Conservation (phyloP, 2,797 vertebrate species). For the Typhlichthys eigenmanni region DNA sequence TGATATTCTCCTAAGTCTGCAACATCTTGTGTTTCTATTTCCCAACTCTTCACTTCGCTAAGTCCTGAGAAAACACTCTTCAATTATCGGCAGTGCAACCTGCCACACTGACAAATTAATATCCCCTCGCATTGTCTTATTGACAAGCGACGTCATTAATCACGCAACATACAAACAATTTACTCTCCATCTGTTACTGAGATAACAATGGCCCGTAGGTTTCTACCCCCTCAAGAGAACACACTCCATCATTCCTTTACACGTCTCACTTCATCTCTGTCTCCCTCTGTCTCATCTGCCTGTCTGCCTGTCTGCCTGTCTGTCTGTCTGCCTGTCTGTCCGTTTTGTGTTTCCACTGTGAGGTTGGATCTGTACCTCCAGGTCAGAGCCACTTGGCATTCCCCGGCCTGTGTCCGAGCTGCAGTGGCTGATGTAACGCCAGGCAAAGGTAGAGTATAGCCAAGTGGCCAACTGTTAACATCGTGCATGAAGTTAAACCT, state of each 20-base stretch:
- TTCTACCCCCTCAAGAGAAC: background rate
- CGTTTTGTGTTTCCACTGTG: too few species aligned
- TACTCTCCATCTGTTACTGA: constrained; percentile 50
- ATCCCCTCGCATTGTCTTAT: constrained; percentile 54
- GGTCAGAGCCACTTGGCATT: too few species aligned
- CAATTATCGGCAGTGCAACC: constrained; percentile 37
- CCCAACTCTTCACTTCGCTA: constrained; percentile 11
- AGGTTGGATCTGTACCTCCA: too few species aligned
- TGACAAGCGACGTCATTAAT: constrained; percentile 65
- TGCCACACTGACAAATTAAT: constrained; percentile 61
- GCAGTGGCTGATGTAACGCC: too few species aligned
- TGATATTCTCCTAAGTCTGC: too few species aligned
- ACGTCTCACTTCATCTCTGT: background rate
- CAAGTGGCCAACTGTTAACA: too few species aligned
- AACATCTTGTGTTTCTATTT: background rate
- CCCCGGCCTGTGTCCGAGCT: too few species aligned
- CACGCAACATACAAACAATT: constrained; percentile 45
- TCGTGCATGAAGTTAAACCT: too few species aligned
- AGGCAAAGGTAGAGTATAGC: too few species aligned
- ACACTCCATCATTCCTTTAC: too few species aligned
- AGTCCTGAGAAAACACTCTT: constrained; percentile 28
- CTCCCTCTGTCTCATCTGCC: background rate
- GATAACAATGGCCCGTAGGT: constrained; percentile 44
- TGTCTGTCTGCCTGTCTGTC: background rate
- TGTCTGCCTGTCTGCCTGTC: background rate